Evolutionary conservation across 2,888 invertebrate genomes (phyloP).

Genomic region (Synergus itoensis): DNA sequence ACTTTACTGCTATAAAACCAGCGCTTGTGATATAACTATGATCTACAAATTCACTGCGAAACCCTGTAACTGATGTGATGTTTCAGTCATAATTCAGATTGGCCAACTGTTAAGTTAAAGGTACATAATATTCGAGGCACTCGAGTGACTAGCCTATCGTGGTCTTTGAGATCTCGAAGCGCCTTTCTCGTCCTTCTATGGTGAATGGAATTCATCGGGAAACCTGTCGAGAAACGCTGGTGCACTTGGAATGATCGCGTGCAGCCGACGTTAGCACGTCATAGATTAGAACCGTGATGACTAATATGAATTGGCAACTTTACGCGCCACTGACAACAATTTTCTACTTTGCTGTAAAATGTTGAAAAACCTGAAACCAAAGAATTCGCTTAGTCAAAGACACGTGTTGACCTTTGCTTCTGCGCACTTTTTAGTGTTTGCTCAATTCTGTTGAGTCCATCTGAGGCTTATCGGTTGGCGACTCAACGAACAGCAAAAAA

Average conservation of each 20-base stretch:
- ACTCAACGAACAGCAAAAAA: background rate
- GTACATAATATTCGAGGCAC: background rate
- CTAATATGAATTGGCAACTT: background rate
- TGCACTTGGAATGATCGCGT: background rate
- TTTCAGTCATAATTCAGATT: background rate
- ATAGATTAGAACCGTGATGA: slow-evolving; percentile 2
- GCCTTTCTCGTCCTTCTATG: slow-evolving; percentile 15
- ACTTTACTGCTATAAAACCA: background rate
- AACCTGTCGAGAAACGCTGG: background rate
- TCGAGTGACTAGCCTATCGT: background rate
- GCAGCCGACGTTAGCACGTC: background rate
- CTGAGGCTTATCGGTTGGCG: background rate
- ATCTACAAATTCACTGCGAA: background rate
- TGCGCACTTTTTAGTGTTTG: background rate
- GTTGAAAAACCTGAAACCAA: background rate
- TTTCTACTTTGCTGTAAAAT: background rate
- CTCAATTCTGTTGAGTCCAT: background rate
- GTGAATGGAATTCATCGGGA: slow-evolving; percentile 11
- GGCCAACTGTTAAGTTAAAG: background rate
- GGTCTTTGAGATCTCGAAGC: slow-evolving; percentile 2
- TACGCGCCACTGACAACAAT: slow-evolving; percentile 1
- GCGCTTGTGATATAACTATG: background rate
- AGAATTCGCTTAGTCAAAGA: slow-evolving; percentile 6
- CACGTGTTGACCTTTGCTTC: slow-evolving; percentile 3
- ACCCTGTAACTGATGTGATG: background rate